Percentiles rank a stretch among this genome's conserved stretches.
Evolutionary conservation across 2,888 invertebrate genomes (phyloP).

Genomic region (Gymnocheta viridis): DNA sequence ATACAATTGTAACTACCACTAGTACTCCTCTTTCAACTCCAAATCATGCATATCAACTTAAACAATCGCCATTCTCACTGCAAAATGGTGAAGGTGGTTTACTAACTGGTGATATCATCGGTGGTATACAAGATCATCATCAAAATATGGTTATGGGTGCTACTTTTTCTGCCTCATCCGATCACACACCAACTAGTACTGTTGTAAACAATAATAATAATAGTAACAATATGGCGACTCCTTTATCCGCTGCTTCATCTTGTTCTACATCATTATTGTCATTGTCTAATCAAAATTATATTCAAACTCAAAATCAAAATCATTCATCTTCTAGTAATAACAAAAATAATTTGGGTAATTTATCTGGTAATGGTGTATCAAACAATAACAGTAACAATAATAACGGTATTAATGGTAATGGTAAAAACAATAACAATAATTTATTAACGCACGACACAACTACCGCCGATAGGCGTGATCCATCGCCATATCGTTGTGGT

Average conservation of each 20-base stretch:
- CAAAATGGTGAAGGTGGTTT: slow-evolving; percentile 51
- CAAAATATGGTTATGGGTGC: slow-evolving; percentile 67
- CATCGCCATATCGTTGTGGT: slow-evolving; percentile 88
- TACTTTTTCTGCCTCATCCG: slow-evolving; percentile 30
- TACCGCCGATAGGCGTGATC: slow-evolving; percentile 81
- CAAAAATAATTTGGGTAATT: slow-evolving; percentile 67
- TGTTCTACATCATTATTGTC: slow-evolving; percentile 67
- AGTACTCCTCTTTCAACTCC: slow-evolving; percentile 76
- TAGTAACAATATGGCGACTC: slow-evolving; percentile 42
- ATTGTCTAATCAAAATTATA: slow-evolving; percentile 68
- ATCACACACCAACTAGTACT: slow-evolving; percentile 51
- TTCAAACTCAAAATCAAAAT: slow-evolving; percentile 66
- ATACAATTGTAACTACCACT: slow-evolving; percentile 79
- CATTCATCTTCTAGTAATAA: slow-evolving; percentile 68
- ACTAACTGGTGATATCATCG: slow-evolving; percentile 58
- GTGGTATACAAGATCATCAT: slow-evolving; percentile 69
- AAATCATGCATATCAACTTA: slow-evolving; percentile 57
- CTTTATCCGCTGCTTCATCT: slow-evolving; percentile 53
- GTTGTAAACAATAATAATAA: slow-evolving; percentile 34
- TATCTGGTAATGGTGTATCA: slow-evolving; percentile 68
- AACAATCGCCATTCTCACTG: slow-evolving; percentile 44
- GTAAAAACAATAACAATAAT: slow-evolving; percentile 71
- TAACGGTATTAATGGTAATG: slow-evolving; percentile 72
- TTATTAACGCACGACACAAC: slow-evolving; percentile 78
- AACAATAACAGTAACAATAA: slow-evolving; percentile 56